A percentile compares a stretch with the other conserved stretches of the same genome.
Conservation (phyloP, 2,113 vertebrate species). For the Pachycephala philippinensis region DNA sequence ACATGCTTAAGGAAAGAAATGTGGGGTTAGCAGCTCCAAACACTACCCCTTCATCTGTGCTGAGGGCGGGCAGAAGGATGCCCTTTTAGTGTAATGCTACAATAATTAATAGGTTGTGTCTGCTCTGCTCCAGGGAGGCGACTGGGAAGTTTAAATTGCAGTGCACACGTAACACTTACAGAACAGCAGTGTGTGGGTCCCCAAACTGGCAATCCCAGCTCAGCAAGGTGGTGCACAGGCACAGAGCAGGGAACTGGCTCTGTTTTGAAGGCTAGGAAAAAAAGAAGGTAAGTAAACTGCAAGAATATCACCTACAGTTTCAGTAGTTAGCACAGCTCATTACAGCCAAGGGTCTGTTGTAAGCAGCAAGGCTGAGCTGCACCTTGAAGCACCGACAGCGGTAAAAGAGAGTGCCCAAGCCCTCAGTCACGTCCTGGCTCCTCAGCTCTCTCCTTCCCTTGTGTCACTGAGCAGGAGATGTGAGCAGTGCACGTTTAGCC, state of each 20-base stretch:
- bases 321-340: background rate
- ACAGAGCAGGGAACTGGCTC: background rate
- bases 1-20: background rate
- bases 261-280: background rate
- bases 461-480: background rate
- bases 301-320: background rate
- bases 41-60: background rate
- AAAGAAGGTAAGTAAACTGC: background rate
- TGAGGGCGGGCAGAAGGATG: background rate
- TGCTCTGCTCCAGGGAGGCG: background rate
- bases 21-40: background rate
- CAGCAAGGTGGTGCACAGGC: background rate
- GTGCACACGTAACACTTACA: background rate
- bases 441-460: background rate
- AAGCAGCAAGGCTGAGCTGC: background rate
- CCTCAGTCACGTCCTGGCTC: background rate
- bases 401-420: background rate
- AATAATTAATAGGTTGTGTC: background rate
- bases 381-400: background rate
- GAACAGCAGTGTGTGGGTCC: background rate
- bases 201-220: background rate
- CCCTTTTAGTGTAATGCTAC: background rate
- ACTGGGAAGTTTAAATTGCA: background rate
- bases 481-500: background rate
- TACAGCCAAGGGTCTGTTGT: background rate